Percentiles rank a stretch among this genome's conserved stretches.
phyloP scores from a whole-genome alignment of 2,888 invertebrate genomes.

The Idaea biselata region DNA sequence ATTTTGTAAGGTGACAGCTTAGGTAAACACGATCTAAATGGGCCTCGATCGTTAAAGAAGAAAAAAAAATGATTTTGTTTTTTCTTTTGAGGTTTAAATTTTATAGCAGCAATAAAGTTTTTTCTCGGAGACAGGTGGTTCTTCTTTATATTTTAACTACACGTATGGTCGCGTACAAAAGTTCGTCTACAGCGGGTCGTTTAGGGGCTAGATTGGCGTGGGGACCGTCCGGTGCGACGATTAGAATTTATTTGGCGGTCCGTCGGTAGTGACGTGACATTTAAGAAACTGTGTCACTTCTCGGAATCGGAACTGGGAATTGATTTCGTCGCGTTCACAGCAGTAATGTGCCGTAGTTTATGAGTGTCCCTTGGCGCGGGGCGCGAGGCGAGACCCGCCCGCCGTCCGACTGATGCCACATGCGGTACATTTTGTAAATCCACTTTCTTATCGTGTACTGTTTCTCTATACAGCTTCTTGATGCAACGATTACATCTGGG shows the following conservation, averaged over 20 bases:
- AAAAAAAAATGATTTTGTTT: slow-evolving; percentile 68
- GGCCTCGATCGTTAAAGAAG: slow-evolving; percentile 67
- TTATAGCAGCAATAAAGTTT: slow-evolving; percentile 78
- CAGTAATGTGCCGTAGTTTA: slow-evolving; percentile 75
- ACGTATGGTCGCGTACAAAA: slow-evolving; percentile 51
- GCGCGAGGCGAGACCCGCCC: slow-evolving; percentile 31
- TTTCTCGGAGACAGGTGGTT: slow-evolving; percentile 79
- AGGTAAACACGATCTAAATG: slow-evolving; percentile 79
- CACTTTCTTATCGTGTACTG: slow-evolving; percentile 65
- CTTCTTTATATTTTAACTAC: slow-evolving; percentile 76
- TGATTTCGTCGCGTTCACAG: slow-evolving; percentile 76
- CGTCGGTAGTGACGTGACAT: slow-evolving; percentile 79
- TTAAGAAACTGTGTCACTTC: slow-evolving; percentile 79
- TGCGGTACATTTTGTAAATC: slow-evolving; percentile 58
- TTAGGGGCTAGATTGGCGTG: slow-evolving; percentile 71
- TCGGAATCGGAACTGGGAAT: slow-evolving; percentile 78
- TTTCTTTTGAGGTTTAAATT: slow-evolving; percentile 77
- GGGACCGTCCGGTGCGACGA: slow-evolving; percentile 42
- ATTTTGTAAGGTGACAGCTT: slow-evolving; percentile 78
- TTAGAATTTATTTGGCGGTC: slow-evolving; percentile 77
- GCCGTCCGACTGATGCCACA: slow-evolving; percentile 31
- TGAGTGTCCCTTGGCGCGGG: slow-evolving; percentile 42
- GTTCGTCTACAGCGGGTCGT: slow-evolving; percentile 53
- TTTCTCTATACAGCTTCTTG: slow-evolving; percentile 64
- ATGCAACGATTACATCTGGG: slow-evolving; percentile 71